Percentiles rank a stretch among this genome's conserved stretches.
These are phyloP conservation scores for Norana najaformis DNA, from an alignment of 2,888 invertebrate genomes.

Conservation along the genomic window DNA sequence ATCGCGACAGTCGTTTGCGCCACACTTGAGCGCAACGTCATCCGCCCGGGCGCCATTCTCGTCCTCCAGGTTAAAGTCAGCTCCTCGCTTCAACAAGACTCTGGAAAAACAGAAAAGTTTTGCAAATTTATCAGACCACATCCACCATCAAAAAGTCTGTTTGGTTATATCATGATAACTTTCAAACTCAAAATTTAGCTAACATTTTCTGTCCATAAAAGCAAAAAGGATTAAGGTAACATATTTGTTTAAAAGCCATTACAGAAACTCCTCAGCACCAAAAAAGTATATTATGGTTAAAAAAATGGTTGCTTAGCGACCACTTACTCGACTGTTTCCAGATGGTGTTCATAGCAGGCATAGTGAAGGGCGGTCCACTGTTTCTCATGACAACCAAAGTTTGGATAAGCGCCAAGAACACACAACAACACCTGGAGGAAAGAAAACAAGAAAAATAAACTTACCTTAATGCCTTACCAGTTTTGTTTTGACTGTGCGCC, in stretches of 20 bases:
- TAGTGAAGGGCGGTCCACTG: conserved; percentile 55
- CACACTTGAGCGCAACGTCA: conserved; percentile 44
- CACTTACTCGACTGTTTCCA: conserved; percentile 53
- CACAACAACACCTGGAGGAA: conserved; percentile 41
- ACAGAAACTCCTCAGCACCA: no score
- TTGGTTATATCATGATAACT: no score
- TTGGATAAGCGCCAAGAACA: conserved; percentile 52
- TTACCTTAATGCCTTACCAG: no score
- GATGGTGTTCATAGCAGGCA: conserved; percentile 50
- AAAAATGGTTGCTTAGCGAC: neutral
- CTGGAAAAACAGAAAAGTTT: no score
- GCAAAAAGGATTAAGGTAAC: no score
- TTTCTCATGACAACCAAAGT: conserved; percentile 49
- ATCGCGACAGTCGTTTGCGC: neutral
- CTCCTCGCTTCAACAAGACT: conserved; percentile 53
- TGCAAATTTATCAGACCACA: no score
- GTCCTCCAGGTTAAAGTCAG: conserved; percentile 55
- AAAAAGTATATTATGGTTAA: no score
- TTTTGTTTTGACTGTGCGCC: no score
- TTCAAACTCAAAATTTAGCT: no score
- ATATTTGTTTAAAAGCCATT: no score
- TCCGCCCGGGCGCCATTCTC: conserved; percentile 52
- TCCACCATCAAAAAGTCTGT: no score
- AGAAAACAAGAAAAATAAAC: neutral
- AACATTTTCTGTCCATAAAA: no score